Conservation (phyloP, 2,113 vertebrate genomes). For the Philantomba maxwellii region DNA sequence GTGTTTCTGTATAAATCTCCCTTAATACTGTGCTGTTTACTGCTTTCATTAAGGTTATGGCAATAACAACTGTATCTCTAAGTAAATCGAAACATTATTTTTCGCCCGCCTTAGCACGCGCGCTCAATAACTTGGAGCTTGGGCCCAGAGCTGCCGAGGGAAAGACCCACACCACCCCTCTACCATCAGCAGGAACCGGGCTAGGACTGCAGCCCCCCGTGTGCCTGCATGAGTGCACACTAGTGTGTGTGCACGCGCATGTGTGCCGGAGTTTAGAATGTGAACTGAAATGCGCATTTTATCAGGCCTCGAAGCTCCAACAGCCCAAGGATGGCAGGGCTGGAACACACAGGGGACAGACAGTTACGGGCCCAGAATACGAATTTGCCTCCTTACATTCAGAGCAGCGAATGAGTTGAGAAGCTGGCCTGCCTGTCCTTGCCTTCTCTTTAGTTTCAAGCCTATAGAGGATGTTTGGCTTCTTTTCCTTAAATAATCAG, state of each 20-base stretch:
- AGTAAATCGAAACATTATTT: slow-evolving; percentile 76
- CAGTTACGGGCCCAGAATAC: not conserved
- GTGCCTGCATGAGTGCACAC: slow-evolving; percentile 3
- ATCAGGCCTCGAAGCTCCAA: slow-evolving; percentile 61
- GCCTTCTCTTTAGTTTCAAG: slow-evolving; percentile 58
- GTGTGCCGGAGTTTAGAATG: slow-evolving; percentile 10
- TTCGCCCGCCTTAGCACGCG: slow-evolving; percentile 60
- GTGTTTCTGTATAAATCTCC: slow-evolving; percentile 81
- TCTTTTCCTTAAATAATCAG: slow-evolving; percentile 56
- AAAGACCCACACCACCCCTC: not conserved
- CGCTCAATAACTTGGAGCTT: slow-evolving; percentile 39
- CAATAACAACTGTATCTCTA: slow-evolving; percentile 76
- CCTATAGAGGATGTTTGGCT: slow-evolving; percentile 46
- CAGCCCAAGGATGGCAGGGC: slow-evolving; percentile 40
- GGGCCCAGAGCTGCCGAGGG: not conserved
- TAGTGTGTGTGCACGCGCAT: not conserved
- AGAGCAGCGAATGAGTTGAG: not conserved
- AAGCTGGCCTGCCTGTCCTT: not conserved
- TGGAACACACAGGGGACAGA: slow-evolving; percentile 37
- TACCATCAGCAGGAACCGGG: not conserved
- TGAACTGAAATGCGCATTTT: slow-evolving; percentile 65
- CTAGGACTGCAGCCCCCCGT: not conserved
- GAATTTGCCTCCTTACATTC: slow-evolving; percentile 65
- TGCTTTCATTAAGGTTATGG: slow-evolving; percentile 84
- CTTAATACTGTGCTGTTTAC: slow-evolving; percentile 80